phyloP scores from a whole-genome alignment of 2,888 invertebrate species.

The Vanessa cardui region DNA sequence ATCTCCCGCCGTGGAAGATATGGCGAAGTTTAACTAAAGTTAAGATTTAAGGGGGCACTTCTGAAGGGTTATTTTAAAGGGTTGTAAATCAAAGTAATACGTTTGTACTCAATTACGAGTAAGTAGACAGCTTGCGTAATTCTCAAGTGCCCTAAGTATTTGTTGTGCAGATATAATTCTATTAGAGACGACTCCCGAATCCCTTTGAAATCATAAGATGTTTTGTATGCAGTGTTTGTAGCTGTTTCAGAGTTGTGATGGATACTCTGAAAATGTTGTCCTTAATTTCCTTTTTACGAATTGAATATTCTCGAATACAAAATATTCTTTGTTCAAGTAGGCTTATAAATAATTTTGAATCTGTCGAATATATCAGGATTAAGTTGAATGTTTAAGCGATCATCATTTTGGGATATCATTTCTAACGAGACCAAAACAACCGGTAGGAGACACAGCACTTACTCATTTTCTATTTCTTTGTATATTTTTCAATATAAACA shows the following conservation, averaged over 20 bases:
- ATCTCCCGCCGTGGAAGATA: constrained; percentile 62
- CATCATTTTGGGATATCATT: no score
- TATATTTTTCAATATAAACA: no score
- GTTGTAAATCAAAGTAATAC: constrained; percentile 74
- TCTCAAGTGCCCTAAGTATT: constrained; percentile 42
- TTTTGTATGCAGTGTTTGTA: constrained; percentile 8
- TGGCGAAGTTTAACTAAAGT: constrained; percentile 70
- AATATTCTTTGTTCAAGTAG: no score
- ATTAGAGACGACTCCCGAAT: constrained; percentile 41
- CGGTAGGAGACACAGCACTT: no score
- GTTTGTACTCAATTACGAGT: constrained; percentile 66
- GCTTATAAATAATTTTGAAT: no score
- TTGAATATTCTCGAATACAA: no score
- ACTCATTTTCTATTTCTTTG: no score
- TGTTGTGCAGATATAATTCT: constrained; percentile 45
- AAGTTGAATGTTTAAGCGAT: no score
- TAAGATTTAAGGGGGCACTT: constrained; percentile 70
- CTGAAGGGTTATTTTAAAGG: constrained; percentile 67
- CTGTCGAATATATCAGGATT: no score
- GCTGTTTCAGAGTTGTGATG: neutral
- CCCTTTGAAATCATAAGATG: constrained; percentile 39
- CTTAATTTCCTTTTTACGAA: no score
- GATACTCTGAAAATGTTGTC: neutral
- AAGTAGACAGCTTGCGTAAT: constrained; percentile 43
- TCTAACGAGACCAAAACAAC: no score